These are phyloP conservation scores for Alauda arvensis DNA, from an alignment of 2,797 vertebrate genomes.

Conservation along the genomic window DNA sequence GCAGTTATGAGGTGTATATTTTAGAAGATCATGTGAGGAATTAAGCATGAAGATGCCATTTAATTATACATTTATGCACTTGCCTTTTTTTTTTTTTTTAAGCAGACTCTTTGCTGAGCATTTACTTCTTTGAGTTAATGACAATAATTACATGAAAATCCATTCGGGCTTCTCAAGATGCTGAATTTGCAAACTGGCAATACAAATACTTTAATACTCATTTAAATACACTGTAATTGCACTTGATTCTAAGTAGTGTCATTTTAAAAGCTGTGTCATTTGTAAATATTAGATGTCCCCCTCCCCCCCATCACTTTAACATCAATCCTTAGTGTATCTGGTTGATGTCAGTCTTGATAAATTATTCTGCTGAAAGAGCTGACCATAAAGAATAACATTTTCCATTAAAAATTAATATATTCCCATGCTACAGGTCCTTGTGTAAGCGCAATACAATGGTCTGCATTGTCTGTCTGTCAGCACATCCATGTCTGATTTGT, in stretches of 20 bases:
- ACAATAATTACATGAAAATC: slow-evolving; percentile 53
- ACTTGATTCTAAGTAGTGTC: slow-evolving; percentile 22
- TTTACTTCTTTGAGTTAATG: slow-evolving; percentile 31
- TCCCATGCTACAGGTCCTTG: neutral
- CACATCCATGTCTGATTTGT: neutral
- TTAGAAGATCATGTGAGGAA: neutral
- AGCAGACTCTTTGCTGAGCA: neutral
- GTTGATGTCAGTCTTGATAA: slow-evolving; percentile 30
- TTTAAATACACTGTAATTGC: slow-evolving; percentile 46
- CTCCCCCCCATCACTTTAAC: neutral
- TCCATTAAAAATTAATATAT: slow-evolving; percentile 46
- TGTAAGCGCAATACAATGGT: neutral
- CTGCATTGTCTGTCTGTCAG: slow-evolving; percentile 28
- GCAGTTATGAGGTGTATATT: neutral
- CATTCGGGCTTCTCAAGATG: slow-evolving; percentile 12
- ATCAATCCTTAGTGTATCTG: neutral
- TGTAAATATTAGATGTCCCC: neutral
- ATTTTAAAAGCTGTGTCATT: neutral
- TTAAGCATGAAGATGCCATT: neutral
- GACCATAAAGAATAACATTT: slow-evolving; percentile 29
- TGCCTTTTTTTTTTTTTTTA: neutral
- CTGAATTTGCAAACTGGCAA: slow-evolving; percentile 48
- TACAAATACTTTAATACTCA: slow-evolving; percentile 44
- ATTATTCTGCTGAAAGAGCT: slow-evolving; percentile 22
- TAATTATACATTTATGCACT: neutral